These are phyloP conservation scores for Coilia nasus DNA, from an alignment of 2,797 vertebrate species.

Conservation along the genomic window DNA sequence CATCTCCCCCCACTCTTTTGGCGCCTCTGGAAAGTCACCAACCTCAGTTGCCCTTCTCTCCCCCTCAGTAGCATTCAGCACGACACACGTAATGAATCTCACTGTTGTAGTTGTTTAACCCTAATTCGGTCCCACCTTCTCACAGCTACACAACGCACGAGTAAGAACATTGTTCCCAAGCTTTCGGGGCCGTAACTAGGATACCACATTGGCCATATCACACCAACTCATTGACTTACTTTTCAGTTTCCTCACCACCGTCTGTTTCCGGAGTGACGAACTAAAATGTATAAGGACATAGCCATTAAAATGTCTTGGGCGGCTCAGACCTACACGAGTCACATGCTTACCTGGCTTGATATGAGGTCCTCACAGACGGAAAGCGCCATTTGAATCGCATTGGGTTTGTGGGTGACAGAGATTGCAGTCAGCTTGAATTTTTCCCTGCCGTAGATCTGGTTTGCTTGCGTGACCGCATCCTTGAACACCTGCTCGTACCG, in stretches of 20 bases:
- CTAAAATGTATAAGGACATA: not conserved
- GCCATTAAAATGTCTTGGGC: not conserved
- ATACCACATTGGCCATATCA: constrained; percentile 4
- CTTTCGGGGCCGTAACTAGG: constrained; percentile 7
- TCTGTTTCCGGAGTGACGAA: not conserved
- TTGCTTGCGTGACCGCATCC: constrained; percentile 91
- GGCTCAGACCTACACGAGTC: not conserved
- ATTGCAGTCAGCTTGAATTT: constrained; percentile 96
- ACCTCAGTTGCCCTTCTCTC: constrained; percentile 22
- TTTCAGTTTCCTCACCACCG: not conserved
- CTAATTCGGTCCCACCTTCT: not conserved
- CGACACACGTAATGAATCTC: not conserved
- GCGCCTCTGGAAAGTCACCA: constrained; percentile 23
- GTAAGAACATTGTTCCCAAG: not conserved
- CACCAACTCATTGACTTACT: constrained; percentile 3
- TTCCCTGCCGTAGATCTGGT: constrained; percentile 89
- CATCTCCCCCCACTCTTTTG: too few species aligned
- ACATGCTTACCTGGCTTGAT: constrained; percentile 87
- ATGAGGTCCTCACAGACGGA: constrained; percentile 98
- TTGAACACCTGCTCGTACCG: constrained; percentile 95
- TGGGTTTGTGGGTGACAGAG: constrained; percentile 95
- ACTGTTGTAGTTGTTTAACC: not conserved
- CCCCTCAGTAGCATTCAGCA: constrained; percentile 15
- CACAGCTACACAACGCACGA: not conserved
- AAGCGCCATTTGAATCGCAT: constrained; percentile 98